Percentiles rank a stretch among this genome's conserved stretches.
These are phyloP conservation scores for Saimiri boliviensis DNA, from an alignment of 2,113 vertebrate genomes.

Conservation along the genomic window DNA sequence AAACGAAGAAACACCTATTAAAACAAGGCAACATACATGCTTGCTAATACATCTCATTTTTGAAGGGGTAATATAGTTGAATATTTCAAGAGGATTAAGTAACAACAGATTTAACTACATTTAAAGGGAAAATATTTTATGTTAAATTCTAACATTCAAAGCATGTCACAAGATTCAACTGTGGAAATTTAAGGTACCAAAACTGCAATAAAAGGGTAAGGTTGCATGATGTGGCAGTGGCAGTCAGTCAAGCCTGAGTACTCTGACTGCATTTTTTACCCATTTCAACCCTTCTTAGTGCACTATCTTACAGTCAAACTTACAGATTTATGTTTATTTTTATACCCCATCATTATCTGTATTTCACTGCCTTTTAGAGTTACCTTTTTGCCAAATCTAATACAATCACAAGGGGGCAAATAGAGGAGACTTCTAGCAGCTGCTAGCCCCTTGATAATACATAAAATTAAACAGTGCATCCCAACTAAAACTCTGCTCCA, in stretches of 20 bases:
- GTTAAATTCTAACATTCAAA: background rate
- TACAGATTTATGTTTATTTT: background rate
- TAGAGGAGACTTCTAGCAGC: background rate
- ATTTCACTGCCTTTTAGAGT: background rate
- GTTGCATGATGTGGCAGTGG: rapidly evolving
- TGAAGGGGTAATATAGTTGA: background rate
- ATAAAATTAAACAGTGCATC: background rate
- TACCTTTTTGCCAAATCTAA: background rate
- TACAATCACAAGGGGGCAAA: background rate
- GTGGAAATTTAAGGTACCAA: background rate
- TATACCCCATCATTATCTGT: background rate
- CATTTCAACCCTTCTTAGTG: background rate
- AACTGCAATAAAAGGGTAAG: background rate
- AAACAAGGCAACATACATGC: background rate
- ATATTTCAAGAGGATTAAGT: background rate
- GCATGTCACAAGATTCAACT: background rate
- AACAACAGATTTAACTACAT: background rate
- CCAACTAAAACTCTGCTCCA: background rate
- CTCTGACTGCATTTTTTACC: background rate
- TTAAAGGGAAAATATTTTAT: background rate
- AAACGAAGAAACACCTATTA: background rate
- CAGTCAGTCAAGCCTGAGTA: background rate
- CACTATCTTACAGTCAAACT: background rate
- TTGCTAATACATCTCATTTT: background rate
- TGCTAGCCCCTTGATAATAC: background rate